Base-by-base conservation (phyloP, 2,888 invertebrate genomes). In the Anodontia alba region DNA sequence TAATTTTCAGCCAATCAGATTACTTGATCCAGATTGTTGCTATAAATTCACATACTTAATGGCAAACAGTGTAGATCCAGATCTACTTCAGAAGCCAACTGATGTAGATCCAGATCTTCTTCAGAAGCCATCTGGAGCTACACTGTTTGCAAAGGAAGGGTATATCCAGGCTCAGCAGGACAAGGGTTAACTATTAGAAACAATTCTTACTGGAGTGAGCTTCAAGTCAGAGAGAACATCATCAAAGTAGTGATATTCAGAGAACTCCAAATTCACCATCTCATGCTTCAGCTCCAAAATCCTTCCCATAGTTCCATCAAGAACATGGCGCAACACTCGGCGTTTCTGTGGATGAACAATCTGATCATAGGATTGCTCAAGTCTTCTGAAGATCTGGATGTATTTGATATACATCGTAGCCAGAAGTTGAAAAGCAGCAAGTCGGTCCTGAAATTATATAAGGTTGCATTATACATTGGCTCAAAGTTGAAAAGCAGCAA, bases 271-370 rank as follows among this genome's bases (percentile, higher is more conserved):
- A 90, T 97, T 97, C 0, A 98, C 97, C 84, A 99, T 95, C 92
- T 98, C 98, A 90, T 97, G 92, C 86, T 98, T 98, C 10, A 99
- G 95, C 94, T 99, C 99, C 42, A 98, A 95, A 57, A 98, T 95
- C 81, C 98, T 96, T 0, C 98, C 98, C 76, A 98, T 95, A 57
- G 96, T 96, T 5, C 94, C 94, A 87, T 95, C 94, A 31, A 95
- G 88, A 20, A 94, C 93, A 79, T 94, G 93, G 31, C 96, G 96
- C 0, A 98, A 96, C n/a, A 98, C 95, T 70, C 96, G 93, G 42
- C 98, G 95, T 94, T 99, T 99, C 94, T 99, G 99, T 0, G 99
- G 98, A 93, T 99, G 99, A 51, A 98, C 95, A 90, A 98, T 96
- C 95, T 98, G 98, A 91, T 99, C 98, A 90, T 98, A 97, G 81